Evolutionary conservation across 2,888 invertebrate genomes (phyloP).

Genomic region (Thecophora atra): DNA sequence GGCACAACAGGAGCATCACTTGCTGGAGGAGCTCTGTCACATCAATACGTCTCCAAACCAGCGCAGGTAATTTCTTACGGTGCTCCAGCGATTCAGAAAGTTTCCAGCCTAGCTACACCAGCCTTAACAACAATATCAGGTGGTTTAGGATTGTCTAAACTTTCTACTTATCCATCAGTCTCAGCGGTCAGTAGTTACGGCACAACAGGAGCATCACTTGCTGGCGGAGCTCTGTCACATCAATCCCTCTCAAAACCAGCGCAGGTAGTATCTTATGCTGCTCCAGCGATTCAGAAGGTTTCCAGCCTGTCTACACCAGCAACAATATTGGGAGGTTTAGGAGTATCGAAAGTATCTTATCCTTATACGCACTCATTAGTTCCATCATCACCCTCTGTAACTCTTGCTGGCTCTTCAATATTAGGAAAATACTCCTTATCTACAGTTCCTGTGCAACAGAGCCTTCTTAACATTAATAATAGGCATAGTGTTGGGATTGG

Average conservation of each 20-base stretch:
- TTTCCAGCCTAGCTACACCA: slow-evolving; percentile 44
- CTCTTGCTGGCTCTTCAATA: slow-evolving; percentile 22
- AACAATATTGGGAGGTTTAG: slow-evolving; percentile 43
- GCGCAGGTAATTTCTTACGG: slow-evolving; percentile 43
- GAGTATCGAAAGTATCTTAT: slow-evolving; percentile 22
- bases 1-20: slow-evolving; percentile 29
- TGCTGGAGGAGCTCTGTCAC: slow-evolving; percentile 41
- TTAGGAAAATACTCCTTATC: slow-evolving; percentile 45
- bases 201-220: neutral
- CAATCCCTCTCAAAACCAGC: slow-evolving; percentile 44
- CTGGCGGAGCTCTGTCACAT: slow-evolving; percentile 35
- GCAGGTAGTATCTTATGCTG: slow-evolving; percentile 32
- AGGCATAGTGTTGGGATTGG: slow-evolving; percentile 39
- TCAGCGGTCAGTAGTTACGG: neutral
- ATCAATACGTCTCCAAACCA: slow-evolving; percentile 55
- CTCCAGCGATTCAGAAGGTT: slow-evolving; percentile 42
- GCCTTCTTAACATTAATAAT: slow-evolving; percentile 46
- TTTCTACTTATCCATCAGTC: slow-evolving; percentile 34
- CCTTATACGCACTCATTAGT: neutral
- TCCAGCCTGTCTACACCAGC: slow-evolving; percentile 38
- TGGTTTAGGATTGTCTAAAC: slow-evolving; percentile 43
- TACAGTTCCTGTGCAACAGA: slow-evolving; percentile 56
- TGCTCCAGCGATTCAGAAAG: slow-evolving; percentile 45
- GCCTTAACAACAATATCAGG: slow-evolving; percentile 39
- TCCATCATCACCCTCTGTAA: neutral